Base-by-base conservation (phyloP, 1,140 invertebrate species). In the Brachionus rubens region DNA sequence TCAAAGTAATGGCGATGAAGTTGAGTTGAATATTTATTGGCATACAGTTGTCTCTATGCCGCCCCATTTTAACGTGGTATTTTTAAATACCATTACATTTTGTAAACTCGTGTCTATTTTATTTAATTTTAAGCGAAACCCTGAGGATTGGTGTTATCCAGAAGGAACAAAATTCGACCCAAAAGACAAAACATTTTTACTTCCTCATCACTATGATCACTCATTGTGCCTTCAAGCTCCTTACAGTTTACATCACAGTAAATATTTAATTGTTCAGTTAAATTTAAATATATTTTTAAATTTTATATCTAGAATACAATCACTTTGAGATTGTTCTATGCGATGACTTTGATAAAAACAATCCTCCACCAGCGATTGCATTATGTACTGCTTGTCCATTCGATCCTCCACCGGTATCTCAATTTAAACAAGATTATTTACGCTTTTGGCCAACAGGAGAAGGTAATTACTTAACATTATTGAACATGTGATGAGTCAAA, bases 301-400 rank as follows among this genome's bases (percentile, higher is more conserved):
- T 56, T 33, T 21, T 10, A 14, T 21, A 5, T 54, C n/a, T 56
- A 56, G 46, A 43, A 46, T 76, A 76, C 16, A 76, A 83, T 67
- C 82, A 81, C 68, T 83, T 82, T 80, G 82, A 83, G 67, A 77
- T 83, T 14, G 33, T 78, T 30, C 76, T 83, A 1, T 75, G 79
- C 12, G 80, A 82, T 33, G 78, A 82, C 21, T 82, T 81, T 77
- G 78, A 75, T 26, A 67, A 78, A 12, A 78, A 78, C 21, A 70
- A 47, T 19, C 41, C 76, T 24, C 79, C 80, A 19, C 81, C 81
- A 30, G 81, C 79, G 12, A 80, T 83, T 26, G 82, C 80, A 19
- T 77, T 83, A 19, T 79, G 79, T 14, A 82, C 82, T 19, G 80
- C 82, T 3, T 81, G 80, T 59, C 81, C 81, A 41, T 79, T 81